Evolutionary conservation across 2,113 vertebrate genomes (phyloP), one percentile per base, ranked within the genome.

Genomic region (Nothocercus nigrocapillus): DNA sequence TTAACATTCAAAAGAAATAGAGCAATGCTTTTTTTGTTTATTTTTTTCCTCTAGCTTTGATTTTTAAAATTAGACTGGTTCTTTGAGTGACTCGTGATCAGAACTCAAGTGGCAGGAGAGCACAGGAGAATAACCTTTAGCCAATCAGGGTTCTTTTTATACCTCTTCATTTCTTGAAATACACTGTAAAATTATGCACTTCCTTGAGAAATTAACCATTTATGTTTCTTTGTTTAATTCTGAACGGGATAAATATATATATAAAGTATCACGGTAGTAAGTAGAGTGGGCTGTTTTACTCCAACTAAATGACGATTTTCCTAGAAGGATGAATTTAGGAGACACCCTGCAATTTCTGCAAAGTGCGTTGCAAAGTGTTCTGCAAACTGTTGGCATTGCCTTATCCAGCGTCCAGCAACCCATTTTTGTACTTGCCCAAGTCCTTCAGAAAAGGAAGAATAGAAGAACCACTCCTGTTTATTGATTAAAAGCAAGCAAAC

Each of bases 281-380:
- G 5, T 7, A 42, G 47, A 36, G 22, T 13, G 28, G 32, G n/a
- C 42, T 74, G 42, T 16, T 77, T 63, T 5, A 14, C 15, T 66
- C 49, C 62, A 59, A 1, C 7, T 30, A 47, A 86, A 51, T 4
- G n/a, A 7, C 18, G 0, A 0, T 45, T 73, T 69, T n/a, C 1
- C 0, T 27, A 11, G 36, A 32, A 69, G 72, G 45, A 61, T 64
- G 17, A 27, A 82, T 76, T 87, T n/a, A n/a, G 25, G 67, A 62
- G 49, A 34, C 17, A 75, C 56, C 69, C 53, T 20, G 3, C 5
- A 2, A 69, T 67, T 90, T 69, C 82, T 82, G 19, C 22, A 42
- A 58, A 30, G 3, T 5, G 40, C 32, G 18, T n/a, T n/a, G n/a
- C n/a, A n/a, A n/a, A n/a, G n/a, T n/a, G n/a, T n/a, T n/a, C n/a